These are phyloP conservation scores for Brachionus koreanus DNA, from an alignment of 1,140 invertebrate genomes.

Conservation along the genomic window DNA sequence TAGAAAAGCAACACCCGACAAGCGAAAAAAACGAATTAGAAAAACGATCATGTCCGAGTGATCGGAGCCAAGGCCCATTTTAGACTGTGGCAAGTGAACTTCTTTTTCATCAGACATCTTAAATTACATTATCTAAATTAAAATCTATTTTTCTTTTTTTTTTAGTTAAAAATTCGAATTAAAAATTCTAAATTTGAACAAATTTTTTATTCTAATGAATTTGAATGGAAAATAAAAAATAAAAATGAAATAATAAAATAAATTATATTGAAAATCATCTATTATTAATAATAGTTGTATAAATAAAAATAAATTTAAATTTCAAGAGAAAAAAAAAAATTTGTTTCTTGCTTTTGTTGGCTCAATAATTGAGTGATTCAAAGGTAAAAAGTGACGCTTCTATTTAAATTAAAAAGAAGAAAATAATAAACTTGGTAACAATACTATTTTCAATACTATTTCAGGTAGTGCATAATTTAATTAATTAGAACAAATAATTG, in stretches of 20 bases:
- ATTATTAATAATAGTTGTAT: background rate
- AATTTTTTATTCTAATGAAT: background rate
- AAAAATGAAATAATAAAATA: background rate
- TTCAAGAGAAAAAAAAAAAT: background rate
- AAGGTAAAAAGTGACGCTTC: background rate
- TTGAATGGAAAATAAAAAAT: background rate
- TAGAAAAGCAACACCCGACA: background rate
- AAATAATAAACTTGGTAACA: background rate
- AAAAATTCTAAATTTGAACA: background rate
- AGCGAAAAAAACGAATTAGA: background rate
- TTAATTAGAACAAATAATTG: background rate
- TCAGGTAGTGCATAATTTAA: background rate
- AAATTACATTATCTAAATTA: background rate
- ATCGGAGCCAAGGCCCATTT: slow-evolving; percentile 33
- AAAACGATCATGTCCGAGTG: slow-evolving; percentile 30
- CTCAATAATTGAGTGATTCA: background rate
- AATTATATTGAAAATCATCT: background rate
- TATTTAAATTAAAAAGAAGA: background rate
- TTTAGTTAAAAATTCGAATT: background rate
- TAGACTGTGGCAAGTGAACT: slow-evolving; percentile 20
- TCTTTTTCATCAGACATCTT: background rate
- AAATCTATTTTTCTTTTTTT: background rate
- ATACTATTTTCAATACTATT: background rate
- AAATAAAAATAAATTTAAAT: background rate
- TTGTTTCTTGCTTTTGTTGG: background rate